A percentile compares a stretch with the other conserved stretches of the same genome.
Conservation (phyloP, 2,113 vertebrate species). For the Erythrolamprus reginae region DNA sequence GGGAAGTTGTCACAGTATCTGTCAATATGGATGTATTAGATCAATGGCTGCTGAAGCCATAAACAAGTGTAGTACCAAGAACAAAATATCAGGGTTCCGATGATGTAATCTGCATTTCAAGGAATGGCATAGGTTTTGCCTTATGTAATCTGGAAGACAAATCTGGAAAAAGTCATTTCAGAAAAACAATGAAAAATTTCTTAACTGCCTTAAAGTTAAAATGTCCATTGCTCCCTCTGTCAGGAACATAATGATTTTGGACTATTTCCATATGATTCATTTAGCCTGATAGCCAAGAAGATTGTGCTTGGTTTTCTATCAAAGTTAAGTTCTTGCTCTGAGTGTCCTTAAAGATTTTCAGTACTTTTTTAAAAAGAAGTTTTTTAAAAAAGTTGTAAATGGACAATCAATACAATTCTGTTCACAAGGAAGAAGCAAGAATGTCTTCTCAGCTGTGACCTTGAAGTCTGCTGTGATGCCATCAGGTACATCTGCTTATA, state of each 20-base stretch:
- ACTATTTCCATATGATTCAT: constrained; percentile 36
- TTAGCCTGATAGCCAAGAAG: constrained; percentile 25
- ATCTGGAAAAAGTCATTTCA: background rate
- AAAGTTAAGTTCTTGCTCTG: constrained; percentile 43
- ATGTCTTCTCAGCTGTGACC: constrained; percentile 46
- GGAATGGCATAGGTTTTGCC: background rate
- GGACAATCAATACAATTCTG: constrained; percentile 58
- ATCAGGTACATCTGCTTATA: constrained; percentile 52
- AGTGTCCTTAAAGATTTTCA: constrained; percentile 41
- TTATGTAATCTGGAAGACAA: background rate
- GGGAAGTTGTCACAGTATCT: background rate
- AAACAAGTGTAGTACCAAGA: no score
- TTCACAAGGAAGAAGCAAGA: constrained; percentile 47
- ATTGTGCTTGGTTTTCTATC: constrained; percentile 56
- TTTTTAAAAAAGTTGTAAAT: constrained; percentile 60
- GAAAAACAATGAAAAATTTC: background rate
- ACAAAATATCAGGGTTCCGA: background rate
- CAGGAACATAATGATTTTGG: constrained; percentile 37
- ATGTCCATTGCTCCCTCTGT: background rate
- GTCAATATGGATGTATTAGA: background rate
- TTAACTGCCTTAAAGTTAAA: background rate
- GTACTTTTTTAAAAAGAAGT: constrained; percentile 34
- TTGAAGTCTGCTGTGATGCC: constrained; percentile 54
- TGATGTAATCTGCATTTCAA: background rate
- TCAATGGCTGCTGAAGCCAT: background rate